These are phyloP conservation scores for Petrolisthes manimaculis DNA, from an alignment of 2,888 invertebrate genomes.

Conservation along the genomic window DNA sequence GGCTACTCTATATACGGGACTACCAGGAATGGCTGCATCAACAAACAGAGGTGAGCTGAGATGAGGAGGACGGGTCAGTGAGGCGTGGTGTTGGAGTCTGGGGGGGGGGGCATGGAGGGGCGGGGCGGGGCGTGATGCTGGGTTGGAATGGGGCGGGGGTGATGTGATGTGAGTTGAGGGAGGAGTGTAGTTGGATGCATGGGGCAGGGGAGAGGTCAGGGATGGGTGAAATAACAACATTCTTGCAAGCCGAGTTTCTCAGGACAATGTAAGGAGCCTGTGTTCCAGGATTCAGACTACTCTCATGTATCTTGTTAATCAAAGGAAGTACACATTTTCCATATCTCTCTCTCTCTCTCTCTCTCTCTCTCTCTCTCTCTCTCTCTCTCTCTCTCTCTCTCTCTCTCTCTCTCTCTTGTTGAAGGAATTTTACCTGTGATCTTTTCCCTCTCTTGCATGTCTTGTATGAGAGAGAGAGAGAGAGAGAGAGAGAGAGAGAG, in stretches of 20 bases:
- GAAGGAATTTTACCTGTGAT: background rate
- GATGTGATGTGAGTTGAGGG: background rate
- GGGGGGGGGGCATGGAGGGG: too few species aligned
- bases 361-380: conserved; percentile 17
- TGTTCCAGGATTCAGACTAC: too few species aligned
- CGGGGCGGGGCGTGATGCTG: too few species aligned
- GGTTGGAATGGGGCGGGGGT: too few species aligned
- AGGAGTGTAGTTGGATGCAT: background rate
- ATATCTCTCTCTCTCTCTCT: background rate
- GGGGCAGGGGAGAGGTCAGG: background rate
- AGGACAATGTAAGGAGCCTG: too few species aligned
- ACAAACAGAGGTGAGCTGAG: too few species aligned
- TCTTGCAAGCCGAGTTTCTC: background rate
- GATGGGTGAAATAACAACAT: background rate
- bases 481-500: background rate
- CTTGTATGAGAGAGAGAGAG: background rate
- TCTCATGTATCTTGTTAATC: background rate
- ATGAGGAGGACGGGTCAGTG: too few species aligned
- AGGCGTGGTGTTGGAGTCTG: too few species aligned
- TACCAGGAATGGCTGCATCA: too few species aligned
- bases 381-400: conserved; percentile 12
- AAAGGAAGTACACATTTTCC: background rate
- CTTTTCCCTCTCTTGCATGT: background rate
- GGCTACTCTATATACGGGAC: too few species aligned
- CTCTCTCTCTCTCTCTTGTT: background rate